Base-by-base conservation (phyloP, 2,888 invertebrate species). In the Salticus scenicus region DNA sequence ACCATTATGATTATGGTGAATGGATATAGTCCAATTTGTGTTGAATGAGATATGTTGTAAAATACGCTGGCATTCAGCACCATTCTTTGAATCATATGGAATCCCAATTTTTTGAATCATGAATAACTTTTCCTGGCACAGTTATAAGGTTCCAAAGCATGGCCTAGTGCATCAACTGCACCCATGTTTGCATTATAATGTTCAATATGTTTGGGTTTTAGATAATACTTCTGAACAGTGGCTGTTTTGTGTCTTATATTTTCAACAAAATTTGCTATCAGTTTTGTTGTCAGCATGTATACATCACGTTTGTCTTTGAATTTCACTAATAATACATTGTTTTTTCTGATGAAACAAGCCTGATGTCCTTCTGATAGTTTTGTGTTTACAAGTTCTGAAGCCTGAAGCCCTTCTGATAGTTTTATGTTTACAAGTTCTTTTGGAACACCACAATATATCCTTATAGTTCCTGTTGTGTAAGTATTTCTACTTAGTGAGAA, bases 41-140 rank as follows among this genome's bases (percentile, higher is more conserved):
- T 37, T 37, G 37, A 37, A 37, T 37, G 37, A 37, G 37, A 37
- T 47, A 47, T 17, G 47, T 2, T 47, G n/a, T 47, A 47, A 47
- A 47, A 47, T 47, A 47, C 47, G 17, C 17, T 47, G 47, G 47
- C 47, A n/a, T 47, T 47, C n/a, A 47, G 47, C 12, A 47, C 17
- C 47, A 47, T 47, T 47, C 47, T 47, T 47, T 47, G 47, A 47
- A 47, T 47, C 12, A 47, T 47, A 47, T 47, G 47, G 47, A 47
- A 10, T 47, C 47, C 47, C n/a, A 47, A 47, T 47, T 47, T 47
- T 47, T 47, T 47, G n/a, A 47, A 47, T 17, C 47, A 47, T 47
- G 47, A 17, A n/a, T 47, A 14, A n/a, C 47, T 47, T 47, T 47
- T 47, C 47, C 47, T 47, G 12, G 47, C 12, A 47, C 47, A 47